These are phyloP conservation scores for Ovis canadensis DNA, from an alignment of 2,113 vertebrate genomes.

Conservation along the genomic window DNA sequence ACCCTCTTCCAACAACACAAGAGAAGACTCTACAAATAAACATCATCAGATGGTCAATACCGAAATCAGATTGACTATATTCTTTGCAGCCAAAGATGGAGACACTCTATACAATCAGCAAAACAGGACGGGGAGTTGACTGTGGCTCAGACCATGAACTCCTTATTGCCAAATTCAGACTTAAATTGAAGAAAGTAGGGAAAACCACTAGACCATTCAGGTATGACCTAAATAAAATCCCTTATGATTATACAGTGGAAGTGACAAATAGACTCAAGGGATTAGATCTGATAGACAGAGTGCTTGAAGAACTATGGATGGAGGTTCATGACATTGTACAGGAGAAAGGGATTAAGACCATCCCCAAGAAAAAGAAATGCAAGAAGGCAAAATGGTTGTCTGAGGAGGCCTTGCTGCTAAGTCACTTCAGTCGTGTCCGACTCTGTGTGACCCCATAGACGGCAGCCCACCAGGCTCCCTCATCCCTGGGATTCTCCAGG, in stretches of 20 bases:
- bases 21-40: not conserved
- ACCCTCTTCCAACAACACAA: not conserved
- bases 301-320: not conserved
- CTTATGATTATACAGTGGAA: not conserved
- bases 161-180: not conserved
- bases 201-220: not conserved
- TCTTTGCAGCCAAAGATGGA: not conserved
- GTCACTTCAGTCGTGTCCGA: no score
- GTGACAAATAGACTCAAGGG: not conserved
- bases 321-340: not conserved
- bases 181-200: not conserved
- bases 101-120: not conserved
- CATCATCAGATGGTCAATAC: not conserved
- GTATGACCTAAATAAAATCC: not conserved
- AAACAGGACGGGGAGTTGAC: not conserved
- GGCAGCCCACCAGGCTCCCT: no score
- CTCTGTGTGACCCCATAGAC: no score
- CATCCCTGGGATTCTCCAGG: no score
- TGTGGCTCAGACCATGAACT: not conserved
- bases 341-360: not conserved
- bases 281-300: not conserved
- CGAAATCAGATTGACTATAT: not conserved
- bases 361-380: not conserved
- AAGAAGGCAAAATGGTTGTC: not conserved
- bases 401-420: not conserved